Evolutionary conservation across 2,113 vertebrate species (phyloP).

Genomic region (Oxyura jamaicensis): DNA sequence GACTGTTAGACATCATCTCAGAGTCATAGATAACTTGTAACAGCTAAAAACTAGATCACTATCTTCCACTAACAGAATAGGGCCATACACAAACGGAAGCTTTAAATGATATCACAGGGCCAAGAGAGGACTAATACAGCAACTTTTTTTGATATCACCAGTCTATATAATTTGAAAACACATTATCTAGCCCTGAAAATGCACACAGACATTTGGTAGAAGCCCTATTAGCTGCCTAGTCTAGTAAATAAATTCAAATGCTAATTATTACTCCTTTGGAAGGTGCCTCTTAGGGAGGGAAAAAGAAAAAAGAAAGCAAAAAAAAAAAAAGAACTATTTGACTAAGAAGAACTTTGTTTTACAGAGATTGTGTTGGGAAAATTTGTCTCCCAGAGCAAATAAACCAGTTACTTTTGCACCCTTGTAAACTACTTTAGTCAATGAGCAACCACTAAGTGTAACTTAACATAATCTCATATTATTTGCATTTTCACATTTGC

Average conservation of each 20-base stretch:
- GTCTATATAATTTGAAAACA: not conserved
- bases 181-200: not conserved
- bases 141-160: not conserved
- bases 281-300: not conserved
- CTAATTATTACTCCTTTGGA: not conserved
- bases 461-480: conserved; percentile 21
- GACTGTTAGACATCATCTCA: not conserved
- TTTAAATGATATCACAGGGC: not conserved
- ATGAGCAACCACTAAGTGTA: conserved; percentile 33
- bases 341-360: not conserved
- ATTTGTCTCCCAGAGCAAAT: not conserved
- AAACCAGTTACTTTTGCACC: not conserved
- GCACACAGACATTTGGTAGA: not conserved
- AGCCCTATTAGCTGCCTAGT: not conserved
- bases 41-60: conserved; percentile 1
- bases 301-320: too few relatives aligned
- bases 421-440: not conserved
- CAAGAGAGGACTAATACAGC: not conserved
- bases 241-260: conserved; percentile 22
- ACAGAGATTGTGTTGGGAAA: not conserved
- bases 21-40: not conserved
- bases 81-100: not conserved
- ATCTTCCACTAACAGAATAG: not conserved
- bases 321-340: not conserved
- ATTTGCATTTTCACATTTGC: conserved; percentile 29